Evolutionary conservation across 2,888 invertebrate species (phyloP).

Genomic region (Clunio marinus): DNA sequence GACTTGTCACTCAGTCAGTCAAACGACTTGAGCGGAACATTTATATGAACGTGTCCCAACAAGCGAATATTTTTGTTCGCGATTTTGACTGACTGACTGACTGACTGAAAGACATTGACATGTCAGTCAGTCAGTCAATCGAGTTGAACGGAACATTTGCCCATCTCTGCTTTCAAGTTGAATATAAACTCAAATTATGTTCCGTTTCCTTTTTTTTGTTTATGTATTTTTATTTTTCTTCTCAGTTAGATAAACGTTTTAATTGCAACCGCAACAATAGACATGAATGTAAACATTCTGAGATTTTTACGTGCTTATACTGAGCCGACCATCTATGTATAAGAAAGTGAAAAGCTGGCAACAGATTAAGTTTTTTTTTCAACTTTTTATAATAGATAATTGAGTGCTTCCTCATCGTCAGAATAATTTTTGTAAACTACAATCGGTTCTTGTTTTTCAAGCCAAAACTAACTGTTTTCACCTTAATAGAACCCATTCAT

Average conservation of each 20-base stretch:
- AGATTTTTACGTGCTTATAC: background rate
- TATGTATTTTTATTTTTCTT: background rate
- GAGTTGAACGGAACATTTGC: no score
- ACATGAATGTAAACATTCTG: background rate
- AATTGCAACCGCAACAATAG: background rate
- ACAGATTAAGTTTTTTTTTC: background rate
- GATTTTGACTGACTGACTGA: no score
- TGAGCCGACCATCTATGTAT: background rate
- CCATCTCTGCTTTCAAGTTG: background rate
- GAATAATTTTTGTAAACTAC: constrained; percentile 22
- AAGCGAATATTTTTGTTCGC: no score
- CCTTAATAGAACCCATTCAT: background rate
- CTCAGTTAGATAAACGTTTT: background rate
- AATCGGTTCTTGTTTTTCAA: constrained; percentile 6
- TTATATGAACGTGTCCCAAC: no score
- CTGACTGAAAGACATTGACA: no score
- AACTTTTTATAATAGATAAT: constrained; percentile 27
- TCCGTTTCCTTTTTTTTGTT: background rate
- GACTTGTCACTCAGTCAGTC: no score
- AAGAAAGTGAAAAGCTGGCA: background rate
- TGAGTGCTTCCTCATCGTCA: constrained; percentile 35
- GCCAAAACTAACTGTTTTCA: constrained; percentile 29
- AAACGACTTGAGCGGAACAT: no score
- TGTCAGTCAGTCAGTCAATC: no score
- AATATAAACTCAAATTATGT: background rate